Evolutionary conservation across 2,797 vertebrate species (phyloP).

Genomic region (Melanotaenia parkinsoni): DNA sequence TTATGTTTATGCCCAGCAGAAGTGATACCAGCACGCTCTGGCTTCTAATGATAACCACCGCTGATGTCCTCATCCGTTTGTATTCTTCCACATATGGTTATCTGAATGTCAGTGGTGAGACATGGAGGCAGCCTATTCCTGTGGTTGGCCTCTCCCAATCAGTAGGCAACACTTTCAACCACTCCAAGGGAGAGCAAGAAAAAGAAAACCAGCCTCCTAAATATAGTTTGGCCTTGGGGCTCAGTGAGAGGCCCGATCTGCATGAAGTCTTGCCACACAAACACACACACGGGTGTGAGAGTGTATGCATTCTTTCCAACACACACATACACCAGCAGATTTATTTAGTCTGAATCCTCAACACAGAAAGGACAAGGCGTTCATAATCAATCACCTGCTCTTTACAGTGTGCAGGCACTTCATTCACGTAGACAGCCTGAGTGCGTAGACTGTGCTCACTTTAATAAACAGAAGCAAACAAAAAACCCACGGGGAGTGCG

Average conservation of each 20-base stretch:
- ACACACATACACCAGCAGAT: conserved; percentile 27
- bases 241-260: conserved; percentile 64
- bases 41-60: conserved; percentile 66
- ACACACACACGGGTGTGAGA: conserved; percentile 30
- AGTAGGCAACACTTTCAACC: conserved; percentile 60
- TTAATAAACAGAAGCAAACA: conserved; percentile 18
- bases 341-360: conserved; percentile 29
- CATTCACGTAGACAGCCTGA: conserved; percentile 30
- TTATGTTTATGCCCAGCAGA: conserved; percentile 13
- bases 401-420: conserved; percentile 24
- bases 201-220: conserved; percentile 65
- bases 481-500: neutral
- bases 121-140: conserved; percentile 74
- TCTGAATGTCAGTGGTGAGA: conserved; percentile 72
- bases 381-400: conserved; percentile 28
- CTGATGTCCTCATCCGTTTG: conserved; percentile 66
- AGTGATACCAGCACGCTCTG: conserved; percentile 49
- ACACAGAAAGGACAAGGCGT: conserved; percentile 21
- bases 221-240: conserved; percentile 67
- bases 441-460: conserved; percentile 12
- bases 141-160: conserved; percentile 75
- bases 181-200: conserved; percentile 46
- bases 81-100: conserved; percentile 75
- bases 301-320: conserved; percentile 3
- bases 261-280: conserved; percentile 65